Conservation (phyloP, 2,797 vertebrate species). For the Mionectes olivaceus region DNA sequence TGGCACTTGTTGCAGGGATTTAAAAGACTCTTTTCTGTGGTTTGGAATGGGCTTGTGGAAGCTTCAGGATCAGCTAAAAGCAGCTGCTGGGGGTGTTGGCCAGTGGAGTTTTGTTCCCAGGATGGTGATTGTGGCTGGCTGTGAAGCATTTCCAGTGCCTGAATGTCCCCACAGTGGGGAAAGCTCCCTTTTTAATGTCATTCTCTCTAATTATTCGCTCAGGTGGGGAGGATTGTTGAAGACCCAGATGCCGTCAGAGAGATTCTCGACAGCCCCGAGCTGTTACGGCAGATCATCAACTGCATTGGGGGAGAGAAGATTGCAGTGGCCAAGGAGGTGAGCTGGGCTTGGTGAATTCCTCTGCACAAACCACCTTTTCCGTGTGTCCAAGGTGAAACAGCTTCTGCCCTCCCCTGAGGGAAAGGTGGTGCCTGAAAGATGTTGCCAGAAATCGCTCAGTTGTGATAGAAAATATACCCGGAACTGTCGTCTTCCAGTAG, state of each 20-base stretch:
- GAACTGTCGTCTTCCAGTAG: neutral
- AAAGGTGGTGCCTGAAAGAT: neutral
- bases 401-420: neutral
- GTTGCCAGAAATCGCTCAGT: no score
- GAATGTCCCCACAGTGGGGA: neutral
- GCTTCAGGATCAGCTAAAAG: neutral
- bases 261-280: conserved; percentile 83
- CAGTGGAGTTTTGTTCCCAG: neutral
- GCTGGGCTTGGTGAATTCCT: neutral
- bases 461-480: no score
- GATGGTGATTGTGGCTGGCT: rapidly evolving
- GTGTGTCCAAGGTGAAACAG: rapidly evolving
- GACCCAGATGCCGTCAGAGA: conserved; percentile 83
- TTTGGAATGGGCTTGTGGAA: neutral
- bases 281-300: conserved; percentile 84
- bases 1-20: neutral
- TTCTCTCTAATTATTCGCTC: neutral
- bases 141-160: neutral
- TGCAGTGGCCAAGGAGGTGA: conserved; percentile 90
- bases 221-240: conserved; percentile 90
- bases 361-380: neutral
- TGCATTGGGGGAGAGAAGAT: conserved; percentile 89
- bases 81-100: neutral
- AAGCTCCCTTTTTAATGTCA: rapidly evolving
- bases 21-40: neutral